Conservation (phyloP, 2,113 vertebrate genomes). For the Tachysurus vachellii region DNA sequence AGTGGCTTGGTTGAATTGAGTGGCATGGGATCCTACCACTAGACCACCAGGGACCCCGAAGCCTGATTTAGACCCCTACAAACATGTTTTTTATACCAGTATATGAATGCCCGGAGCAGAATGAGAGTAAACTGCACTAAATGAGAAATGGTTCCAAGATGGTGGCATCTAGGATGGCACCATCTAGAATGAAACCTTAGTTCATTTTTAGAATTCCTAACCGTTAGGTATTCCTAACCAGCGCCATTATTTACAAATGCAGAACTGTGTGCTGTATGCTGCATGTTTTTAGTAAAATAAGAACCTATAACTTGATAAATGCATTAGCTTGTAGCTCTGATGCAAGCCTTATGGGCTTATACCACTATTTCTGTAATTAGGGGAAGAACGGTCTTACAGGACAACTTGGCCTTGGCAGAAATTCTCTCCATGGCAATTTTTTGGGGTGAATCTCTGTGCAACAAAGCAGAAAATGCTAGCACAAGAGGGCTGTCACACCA, state of each 20-base stretch:
- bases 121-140: background rate
- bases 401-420: background rate
- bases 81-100: background rate
- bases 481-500: slow-evolving; percentile 54
- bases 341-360: background rate
- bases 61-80: background rate
- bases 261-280: background rate
- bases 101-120: background rate
- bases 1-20: too few relatives aligned
- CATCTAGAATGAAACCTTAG: background rate
- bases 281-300: background rate
- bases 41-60: too few relatives aligned
- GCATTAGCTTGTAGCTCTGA: background rate
- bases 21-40: too few relatives aligned
- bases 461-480: background rate
- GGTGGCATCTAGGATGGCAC: background rate
- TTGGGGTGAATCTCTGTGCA: background rate
- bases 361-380: background rate
- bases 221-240: background rate
- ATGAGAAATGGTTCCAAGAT: background rate
- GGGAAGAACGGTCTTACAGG: background rate
- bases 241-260: background rate
- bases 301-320: background rate
- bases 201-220: background rate
- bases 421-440: background rate